Evolutionary conservation across 2,797 vertebrate species (phyloP).

Genomic region (Pseudomugil gertrudae): DNA sequence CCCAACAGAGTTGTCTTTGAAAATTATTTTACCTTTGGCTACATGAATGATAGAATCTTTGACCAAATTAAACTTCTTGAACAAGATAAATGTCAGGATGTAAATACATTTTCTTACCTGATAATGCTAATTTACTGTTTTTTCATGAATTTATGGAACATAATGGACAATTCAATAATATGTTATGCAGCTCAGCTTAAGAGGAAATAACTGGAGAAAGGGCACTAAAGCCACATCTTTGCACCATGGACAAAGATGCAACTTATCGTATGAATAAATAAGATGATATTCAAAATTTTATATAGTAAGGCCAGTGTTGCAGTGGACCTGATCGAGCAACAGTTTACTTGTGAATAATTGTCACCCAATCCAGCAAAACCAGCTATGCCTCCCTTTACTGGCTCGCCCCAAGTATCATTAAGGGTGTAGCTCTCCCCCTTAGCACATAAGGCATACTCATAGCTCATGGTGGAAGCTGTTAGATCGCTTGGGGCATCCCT

Average conservation of each 20-base stretch:
- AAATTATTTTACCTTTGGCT: not conserved
- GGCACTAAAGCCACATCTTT: not conserved
- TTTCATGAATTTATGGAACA: not conserved
- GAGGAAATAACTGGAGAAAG: constrained; percentile 23
- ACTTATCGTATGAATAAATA: not conserved
- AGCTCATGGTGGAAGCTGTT: constrained; percentile 35
- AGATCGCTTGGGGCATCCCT: constrained; percentile 60
- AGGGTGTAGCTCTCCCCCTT: constrained; percentile 63
- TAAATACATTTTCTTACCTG: not conserved
- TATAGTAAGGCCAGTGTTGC: not conserved
- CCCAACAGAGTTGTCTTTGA: constrained; percentile 29
- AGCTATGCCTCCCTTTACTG: constrained; percentile 58
- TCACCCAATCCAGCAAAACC: constrained; percentile 65
- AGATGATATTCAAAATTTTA: constrained; percentile 11
- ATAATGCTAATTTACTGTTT: not conserved
- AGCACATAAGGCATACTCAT: constrained; percentile 54
- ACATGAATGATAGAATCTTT: not conserved
- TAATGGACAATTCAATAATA: constrained; percentile 18
- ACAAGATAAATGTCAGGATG: not conserved
- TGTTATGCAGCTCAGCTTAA: constrained; percentile 5
- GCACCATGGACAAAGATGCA: not conserved
- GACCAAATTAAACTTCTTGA: not conserved
- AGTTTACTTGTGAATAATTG: constrained; percentile 26
- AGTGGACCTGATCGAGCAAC: constrained; percentile 26
- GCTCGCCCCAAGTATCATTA: constrained; percentile 63